These are phyloP conservation scores for Sciurus vulgaris DNA, from an alignment of 2,797 vertebrate species.

Conservation along the genomic window DNA sequence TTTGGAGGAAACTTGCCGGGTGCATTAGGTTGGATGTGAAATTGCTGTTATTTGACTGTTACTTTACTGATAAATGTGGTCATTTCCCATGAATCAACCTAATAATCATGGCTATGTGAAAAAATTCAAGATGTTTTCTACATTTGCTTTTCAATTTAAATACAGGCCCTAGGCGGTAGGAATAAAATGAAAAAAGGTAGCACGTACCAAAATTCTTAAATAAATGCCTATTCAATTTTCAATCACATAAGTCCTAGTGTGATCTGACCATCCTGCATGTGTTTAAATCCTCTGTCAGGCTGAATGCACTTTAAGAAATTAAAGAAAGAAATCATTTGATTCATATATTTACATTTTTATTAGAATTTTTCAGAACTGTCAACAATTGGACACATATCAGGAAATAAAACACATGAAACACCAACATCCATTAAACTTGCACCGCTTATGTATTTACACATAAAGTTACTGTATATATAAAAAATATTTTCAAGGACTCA, in stretches of 20 bases:
- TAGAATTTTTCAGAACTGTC: constrained; percentile 88
- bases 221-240: background rate
- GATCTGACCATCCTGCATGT: background rate
- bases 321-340: constrained; percentile 19
- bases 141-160: constrained; percentile 53
- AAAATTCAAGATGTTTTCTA: constrained; percentile 12
- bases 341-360: constrained; percentile 90
- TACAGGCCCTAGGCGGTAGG: background rate
- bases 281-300: background rate
- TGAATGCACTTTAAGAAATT: constrained; percentile 29
- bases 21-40: background rate
- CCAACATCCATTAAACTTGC: constrained; percentile 77
- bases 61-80: constrained; percentile 51
- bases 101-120: constrained; percentile 11
- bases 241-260: background rate
- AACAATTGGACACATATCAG: constrained; percentile 86
- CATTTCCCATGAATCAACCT: constrained; percentile 46
- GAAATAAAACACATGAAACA: constrained; percentile 83
- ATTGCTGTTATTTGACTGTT: background rate
- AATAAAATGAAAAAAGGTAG: constrained; percentile 18
- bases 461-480: constrained; percentile 89
- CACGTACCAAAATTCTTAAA: constrained; percentile 11
- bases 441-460: constrained; percentile 89
- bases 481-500: constrained; percentile 91
- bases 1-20: background rate